Evolutionary conservation across 2,113 vertebrate genomes (phyloP), one percentile per base, ranked within the genome.

Genomic region (Redunca redunca): DNA sequence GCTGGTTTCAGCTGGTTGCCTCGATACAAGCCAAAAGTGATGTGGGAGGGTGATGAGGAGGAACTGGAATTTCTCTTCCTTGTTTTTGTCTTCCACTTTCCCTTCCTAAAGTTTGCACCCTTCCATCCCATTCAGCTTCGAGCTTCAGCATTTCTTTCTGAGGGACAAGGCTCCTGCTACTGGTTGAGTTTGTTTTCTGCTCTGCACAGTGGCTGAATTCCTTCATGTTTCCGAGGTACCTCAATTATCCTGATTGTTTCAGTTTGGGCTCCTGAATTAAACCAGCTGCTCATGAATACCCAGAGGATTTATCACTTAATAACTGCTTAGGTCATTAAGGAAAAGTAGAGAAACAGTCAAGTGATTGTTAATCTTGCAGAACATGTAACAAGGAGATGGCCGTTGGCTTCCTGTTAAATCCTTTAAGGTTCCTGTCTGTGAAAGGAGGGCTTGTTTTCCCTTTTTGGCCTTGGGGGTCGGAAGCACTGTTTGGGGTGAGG

Each of bases 191-290:
- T 93, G 80, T 95, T 94, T 94, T 96, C 92, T 43, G 62, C 84
- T 83, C 87, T 89, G 55, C 60, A 50, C 36, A 95, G 88, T 90
- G 94, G 95, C 98, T 96, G 94, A n/a, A 48, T 91, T 92, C 77
- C 67, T 88, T 86, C 93, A 93, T 14, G 14, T 43, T 93, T 96
- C 90, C 0, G 33, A 96, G 83, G 74, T 91, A 88, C 90, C 60
- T 98, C 93, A 97, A 95, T 98, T 97, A 96, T 98, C 89, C 89
- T 80, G 80, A 96, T 96, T 97, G 94, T 94, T 97, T 82, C 58
- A 77, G 52, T 98, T 97, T 87, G 50, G 55, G 53, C 71, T 94
- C 55, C 74, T 8, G 17, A 95, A 85, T 97, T 95, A 93, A 97
- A 96, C 53, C 84, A 94, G 78, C 78, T 3, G 15, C 95, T 93